Evolutionary conservation across 2,888 invertebrate genomes (phyloP).

Genomic region (Brachypterus glaber): DNA sequence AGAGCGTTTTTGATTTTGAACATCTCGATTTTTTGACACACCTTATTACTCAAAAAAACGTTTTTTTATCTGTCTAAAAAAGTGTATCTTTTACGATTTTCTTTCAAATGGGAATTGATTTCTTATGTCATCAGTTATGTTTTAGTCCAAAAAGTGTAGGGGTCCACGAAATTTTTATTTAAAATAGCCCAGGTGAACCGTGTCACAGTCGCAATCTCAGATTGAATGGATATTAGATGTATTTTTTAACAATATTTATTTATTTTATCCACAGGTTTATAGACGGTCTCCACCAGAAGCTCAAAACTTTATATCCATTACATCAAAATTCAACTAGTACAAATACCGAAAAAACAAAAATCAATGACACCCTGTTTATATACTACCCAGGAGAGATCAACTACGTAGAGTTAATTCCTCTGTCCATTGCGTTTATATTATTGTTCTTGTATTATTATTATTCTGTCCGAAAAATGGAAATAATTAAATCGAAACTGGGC

Average conservation of each 20-base stretch:
- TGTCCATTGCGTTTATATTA: constrained; percentile 73
- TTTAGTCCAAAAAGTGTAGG: too few relatives aligned
- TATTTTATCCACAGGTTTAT: constrained; percentile 56
- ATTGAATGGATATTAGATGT: neutral
- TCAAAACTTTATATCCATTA: constrained; percentile 62
- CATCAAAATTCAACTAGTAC: constrained; percentile 43
- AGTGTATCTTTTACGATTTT: too few relatives aligned
- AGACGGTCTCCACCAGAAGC: constrained; percentile 59
- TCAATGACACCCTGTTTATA: constrained; percentile 53
- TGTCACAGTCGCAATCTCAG: too few relatives aligned
- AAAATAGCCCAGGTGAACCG: too few relatives aligned
- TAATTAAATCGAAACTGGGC: constrained; percentile 75
- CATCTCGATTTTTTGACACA: too few relatives aligned
- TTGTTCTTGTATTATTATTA: constrained; percentile 91
- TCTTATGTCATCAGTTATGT: too few relatives aligned
- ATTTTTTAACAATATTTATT: constrained; percentile 4
- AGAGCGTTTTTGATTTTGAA: too few relatives aligned
- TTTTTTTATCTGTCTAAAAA: too few relatives aligned
- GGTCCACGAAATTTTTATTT: too few relatives aligned
- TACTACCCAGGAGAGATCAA: constrained; percentile 87
- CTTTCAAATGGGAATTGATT: too few relatives aligned
- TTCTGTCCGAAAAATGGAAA: constrained; percentile 90
- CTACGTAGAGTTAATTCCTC: constrained; percentile 73
- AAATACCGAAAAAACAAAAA: constrained; percentile 16
- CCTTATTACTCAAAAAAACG: too few relatives aligned